These are phyloP conservation scores for Oreotrochilus melanogaster DNA, from an alignment of 2,113 vertebrate species.

Conservation along the genomic window DNA sequence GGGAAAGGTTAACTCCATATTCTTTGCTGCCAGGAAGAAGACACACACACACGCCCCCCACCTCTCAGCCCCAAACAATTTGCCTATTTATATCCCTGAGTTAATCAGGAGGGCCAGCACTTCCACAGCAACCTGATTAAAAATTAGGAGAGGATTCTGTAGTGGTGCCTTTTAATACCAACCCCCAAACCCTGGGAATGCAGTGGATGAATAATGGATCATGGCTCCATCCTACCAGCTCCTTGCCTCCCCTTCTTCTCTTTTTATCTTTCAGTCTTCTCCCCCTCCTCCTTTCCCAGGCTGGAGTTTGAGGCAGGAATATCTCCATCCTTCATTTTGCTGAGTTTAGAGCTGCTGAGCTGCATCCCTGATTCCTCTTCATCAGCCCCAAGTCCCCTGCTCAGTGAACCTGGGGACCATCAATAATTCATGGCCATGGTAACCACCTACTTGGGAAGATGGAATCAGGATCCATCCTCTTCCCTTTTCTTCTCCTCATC, in stretches of 20 bases:
- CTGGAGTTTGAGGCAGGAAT: conserved; percentile 41
- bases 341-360: conserved; percentile 80
- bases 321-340: conserved; percentile 23
- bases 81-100: conserved; percentile 73
- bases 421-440: conserved; percentile 87
- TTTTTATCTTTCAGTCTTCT: conserved; percentile 52
- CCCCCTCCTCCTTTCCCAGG: neutral
- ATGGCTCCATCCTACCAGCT: neutral
- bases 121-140: conserved; percentile 73
- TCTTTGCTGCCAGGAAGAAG: conserved; percentile 26
- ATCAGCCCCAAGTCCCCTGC: conserved; percentile 78
- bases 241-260: conserved; percentile 29
- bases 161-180: conserved; percentile 53
- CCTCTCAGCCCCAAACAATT: neutral
- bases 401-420: conserved; percentile 85
- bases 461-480: conserved; percentile 77
- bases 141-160: conserved; percentile 74
- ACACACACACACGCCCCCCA: neutral
- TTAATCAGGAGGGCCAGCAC: conserved; percentile 72
- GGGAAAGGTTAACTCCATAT: conserved; percentile 11
- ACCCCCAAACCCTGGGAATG: conserved; percentile 42
- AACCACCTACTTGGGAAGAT: conserved; percentile 77
- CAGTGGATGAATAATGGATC: conserved; percentile 77
- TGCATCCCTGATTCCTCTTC: conserved; percentile 80
- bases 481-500: neutral